Conservation (phyloP, 2,797 vertebrate species). For the Enteromius unitaeniatus region DNA sequence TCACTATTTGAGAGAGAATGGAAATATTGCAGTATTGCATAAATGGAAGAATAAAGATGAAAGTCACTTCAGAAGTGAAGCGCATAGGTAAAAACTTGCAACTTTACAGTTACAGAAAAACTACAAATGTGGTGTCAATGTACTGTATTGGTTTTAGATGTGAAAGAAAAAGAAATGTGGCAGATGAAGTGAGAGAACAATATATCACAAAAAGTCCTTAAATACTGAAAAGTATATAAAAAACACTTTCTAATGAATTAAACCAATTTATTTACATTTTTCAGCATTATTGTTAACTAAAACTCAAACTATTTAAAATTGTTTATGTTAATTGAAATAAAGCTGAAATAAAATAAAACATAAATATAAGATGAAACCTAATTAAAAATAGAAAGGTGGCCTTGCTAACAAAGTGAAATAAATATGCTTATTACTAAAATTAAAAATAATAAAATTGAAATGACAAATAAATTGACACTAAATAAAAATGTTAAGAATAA, state of each 20-base stretch:
- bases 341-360: background rate
- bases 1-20: constrained; percentile 79
- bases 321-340: background rate
- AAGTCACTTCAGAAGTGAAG: constrained; percentile 70
- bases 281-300: background rate
- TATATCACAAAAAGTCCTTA: background rate
- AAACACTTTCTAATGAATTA: background rate
- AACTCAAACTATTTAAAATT: background rate
- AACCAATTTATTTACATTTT: background rate
- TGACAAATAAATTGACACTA: background rate
- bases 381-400: background rate
- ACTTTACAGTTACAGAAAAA: background rate
- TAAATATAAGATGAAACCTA: background rate
- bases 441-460: background rate
- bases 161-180: background rate
- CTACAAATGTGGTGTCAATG: background rate
- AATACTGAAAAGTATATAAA: background rate
- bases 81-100: constrained; percentile 54
- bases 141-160: background rate
- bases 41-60: constrained; percentile 2
- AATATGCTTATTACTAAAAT: background rate
- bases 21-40: constrained; percentile 15
- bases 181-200: background rate
- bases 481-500: no score
- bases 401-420: background rate